These are phyloP conservation scores for Turritopsis rubra DNA, from an alignment of 30 jellyfish, hydroid and myxozoan genomes.

Conservation along the genomic window DNA sequence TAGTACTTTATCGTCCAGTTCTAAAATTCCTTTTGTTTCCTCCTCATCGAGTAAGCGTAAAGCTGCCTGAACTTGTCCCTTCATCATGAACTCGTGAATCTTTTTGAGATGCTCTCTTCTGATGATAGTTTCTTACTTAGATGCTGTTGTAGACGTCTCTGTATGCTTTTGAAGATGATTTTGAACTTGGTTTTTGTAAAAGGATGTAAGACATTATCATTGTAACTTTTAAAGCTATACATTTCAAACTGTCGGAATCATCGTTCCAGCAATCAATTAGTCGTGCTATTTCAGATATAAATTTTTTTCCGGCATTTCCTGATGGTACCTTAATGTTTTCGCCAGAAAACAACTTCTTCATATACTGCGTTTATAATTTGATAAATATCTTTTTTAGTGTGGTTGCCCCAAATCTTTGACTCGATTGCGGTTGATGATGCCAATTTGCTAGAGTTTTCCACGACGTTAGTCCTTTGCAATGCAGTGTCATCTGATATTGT, in stretches of 20 bases:
- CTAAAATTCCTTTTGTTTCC: background rate
- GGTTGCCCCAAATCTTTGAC: background rate
- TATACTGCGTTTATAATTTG: background rate
- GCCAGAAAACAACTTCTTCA: background rate
- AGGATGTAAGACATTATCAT: background rate
- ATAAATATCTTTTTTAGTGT: background rate
- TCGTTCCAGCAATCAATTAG: background rate
- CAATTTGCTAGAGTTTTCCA: too few relatives aligned
- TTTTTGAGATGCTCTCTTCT: background rate
- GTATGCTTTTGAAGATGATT: background rate
- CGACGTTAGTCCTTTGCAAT: too few relatives aligned
- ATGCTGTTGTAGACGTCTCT: background rate
- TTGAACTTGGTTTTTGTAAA: background rate
- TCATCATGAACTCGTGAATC: background rate
- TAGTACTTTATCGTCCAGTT: background rate
- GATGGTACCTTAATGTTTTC: background rate
- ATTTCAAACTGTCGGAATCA: background rate
- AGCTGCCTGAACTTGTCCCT: constrained; percentile 14
- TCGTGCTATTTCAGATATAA: background rate
- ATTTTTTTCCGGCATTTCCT: background rate
- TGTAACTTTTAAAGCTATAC: background rate
- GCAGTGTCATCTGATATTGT: too few relatives aligned
- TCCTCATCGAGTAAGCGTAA: constrained; percentile 10
- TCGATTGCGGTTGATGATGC: too few relatives aligned
- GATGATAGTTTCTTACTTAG: background rate